These are phyloP conservation scores for Platynereis dumerilii DNA, from an alignment of 2,888 invertebrate genomes.

Conservation along the genomic window DNA sequence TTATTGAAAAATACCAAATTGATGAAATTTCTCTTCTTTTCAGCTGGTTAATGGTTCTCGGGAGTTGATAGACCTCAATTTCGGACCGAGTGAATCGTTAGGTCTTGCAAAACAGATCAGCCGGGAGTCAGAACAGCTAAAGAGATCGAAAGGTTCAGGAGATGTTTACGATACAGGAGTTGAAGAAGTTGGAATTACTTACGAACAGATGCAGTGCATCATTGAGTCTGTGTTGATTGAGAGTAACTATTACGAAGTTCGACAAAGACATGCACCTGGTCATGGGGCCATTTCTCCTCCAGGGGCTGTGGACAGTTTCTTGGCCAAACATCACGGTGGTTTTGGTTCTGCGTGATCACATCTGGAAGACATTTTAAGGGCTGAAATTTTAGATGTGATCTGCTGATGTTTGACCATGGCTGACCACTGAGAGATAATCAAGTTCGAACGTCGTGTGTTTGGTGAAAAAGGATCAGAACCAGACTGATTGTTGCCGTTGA, in stretches of 20 bases:
- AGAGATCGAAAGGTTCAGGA: not conserved
- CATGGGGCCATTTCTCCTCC: not conserved
- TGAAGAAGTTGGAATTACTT: constrained; percentile 45
- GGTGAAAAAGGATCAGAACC: too few species aligned
- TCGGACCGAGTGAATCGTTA: constrained; percentile 45
- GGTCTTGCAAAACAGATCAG: constrained; percentile 40
- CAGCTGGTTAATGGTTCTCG: constrained; percentile 55
- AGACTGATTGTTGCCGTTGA: too few species aligned
- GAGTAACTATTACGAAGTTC: constrained; percentile 49
- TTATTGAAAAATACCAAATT: not conserved
- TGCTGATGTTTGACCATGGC: too few species aligned
- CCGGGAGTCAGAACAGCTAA: constrained; percentile 36
- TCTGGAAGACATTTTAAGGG: too few species aligned
- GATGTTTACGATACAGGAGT: constrained; percentile 23
- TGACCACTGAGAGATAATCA: too few species aligned
- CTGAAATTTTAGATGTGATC: too few species aligned
- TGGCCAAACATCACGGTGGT: not conserved
- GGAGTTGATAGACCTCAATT: constrained; percentile 58
- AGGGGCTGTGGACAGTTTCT: constrained; percentile 6
- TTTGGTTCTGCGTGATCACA: too few species aligned
- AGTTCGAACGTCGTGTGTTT: too few species aligned
- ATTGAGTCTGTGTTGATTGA: constrained; percentile 58
- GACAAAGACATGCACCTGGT: constrained; percentile 6
- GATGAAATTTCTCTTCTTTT: constrained; percentile 22
- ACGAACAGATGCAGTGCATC: constrained; percentile 60